These are phyloP conservation scores for Dioctria linearis DNA, from an alignment of 2,888 invertebrate genomes.

Conservation along the genomic window DNA sequence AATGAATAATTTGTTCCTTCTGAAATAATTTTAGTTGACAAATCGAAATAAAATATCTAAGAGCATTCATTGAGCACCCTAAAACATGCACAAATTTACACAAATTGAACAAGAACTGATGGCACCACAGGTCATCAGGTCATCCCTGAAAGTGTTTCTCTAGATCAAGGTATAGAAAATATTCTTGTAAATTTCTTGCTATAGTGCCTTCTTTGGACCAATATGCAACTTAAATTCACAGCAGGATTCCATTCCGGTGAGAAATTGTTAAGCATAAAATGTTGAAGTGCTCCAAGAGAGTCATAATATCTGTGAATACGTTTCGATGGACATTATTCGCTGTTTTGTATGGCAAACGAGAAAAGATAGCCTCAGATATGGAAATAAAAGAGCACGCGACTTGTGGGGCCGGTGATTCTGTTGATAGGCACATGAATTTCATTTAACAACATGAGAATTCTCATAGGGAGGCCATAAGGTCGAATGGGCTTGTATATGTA, in stretches of 20 bases:
- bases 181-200: conserved; percentile 39
- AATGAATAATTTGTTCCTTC: conserved; percentile 11
- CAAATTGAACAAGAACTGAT: conserved; percentile 34
- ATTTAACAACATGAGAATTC: background rate
- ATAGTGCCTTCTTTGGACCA: background rate
- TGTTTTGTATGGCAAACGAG: background rate
- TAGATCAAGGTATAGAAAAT: conserved; percentile 24
- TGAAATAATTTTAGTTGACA: conserved; percentile 10
- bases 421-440: conserved; percentile 32
- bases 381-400: conserved; percentile 16
- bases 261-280: conserved; percentile 26
- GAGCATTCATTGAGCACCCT: conserved; percentile 4
- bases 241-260: conserved; percentile 40
- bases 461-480: background rate
- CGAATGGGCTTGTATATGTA: background rate
- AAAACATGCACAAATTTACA: conserved; percentile 40
- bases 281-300: conserved; percentile 8
- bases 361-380: conserved; percentile 17
- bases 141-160: conserved; percentile 38
- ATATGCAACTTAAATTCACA: conserved; percentile 53
- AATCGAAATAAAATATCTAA: background rate
- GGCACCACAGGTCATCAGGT: conserved; percentile 29
- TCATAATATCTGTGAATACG: conserved; percentile 30
- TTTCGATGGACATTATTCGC: conserved; percentile 33
- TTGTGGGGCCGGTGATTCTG: conserved; percentile 43